Evolutionary conservation across 2,113 vertebrate species (phyloP), one percentile per base, ranked within the genome.

Genomic region (Phalacrocorax brasilianus): DNA sequence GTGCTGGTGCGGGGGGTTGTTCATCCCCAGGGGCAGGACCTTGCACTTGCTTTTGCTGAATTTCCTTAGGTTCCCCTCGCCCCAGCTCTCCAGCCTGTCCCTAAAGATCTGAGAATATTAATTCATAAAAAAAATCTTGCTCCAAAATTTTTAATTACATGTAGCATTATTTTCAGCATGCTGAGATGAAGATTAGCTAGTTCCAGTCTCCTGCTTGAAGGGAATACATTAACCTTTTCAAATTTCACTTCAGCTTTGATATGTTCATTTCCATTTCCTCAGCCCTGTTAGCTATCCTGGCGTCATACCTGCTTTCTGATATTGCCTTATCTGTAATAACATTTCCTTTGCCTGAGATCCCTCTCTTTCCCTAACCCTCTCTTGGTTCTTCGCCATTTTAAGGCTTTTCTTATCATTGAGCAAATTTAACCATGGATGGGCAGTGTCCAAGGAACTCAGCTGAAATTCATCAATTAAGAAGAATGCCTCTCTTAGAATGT

Each of bases 151-250:
- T 74, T 65, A 23, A 72, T 47, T 65, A 72, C 28, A 67, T 8
- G 3, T 30, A 23, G 4, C 49, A 89, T 35, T 42, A 52, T 35
- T 80, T 86, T 32, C 59, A 66, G 73, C 33, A 58, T 12, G 15
- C 27, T 1, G 7, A 91, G 42, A 91, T 0, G 0, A 28, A 40
- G 28, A 32, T 91, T 14, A 83, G 26, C n/a, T 19, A 42, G 16
- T 32, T 52, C 52, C 45, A 71, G 55, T 22, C 63, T 89, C 32
- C 53, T 26, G 21, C 50, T 58, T 35, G 33, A 80, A 86, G 21
- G 63, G 49, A 88, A 73, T 9, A 56, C 18, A 53, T 40, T 52
- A 86, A 49, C 18, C 18, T 80, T 76, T 76, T 50, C 53, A 75
- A 63, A 75, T 75, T 61, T 79, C 79, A 61, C 19, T 38, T 55